Conservation (phyloP, 2,113 vertebrate genomes). For the Corythornis cristatus region DNA sequence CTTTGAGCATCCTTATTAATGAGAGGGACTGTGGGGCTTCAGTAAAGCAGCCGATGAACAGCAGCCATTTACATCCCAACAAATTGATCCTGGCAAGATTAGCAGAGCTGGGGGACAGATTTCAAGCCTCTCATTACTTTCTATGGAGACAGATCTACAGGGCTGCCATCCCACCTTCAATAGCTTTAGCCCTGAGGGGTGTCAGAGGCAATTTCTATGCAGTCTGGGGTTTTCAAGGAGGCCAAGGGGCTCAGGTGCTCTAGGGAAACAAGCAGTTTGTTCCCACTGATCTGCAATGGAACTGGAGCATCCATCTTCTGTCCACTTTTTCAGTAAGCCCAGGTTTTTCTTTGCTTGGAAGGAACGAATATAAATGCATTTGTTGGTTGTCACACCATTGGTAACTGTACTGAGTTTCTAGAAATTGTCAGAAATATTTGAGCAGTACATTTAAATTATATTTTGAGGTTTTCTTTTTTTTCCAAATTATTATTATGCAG, state of each 20-base stretch:
- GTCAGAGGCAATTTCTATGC: background rate
- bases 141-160: background rate
- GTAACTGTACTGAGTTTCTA: background rate
- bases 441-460: background rate
- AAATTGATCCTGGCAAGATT: constrained; percentile 36
- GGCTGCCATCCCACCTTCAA: background rate
- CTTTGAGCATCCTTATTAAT: constrained; percentile 52
- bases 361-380: background rate
- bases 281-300: background rate
- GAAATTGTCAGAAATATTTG: background rate
- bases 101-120: constrained; percentile 52
- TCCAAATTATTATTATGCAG: background rate
- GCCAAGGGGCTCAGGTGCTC: background rate
- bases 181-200: background rate
- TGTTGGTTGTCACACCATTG: background rate
- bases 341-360: background rate
- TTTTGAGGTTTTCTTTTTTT: background rate
- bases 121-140: constrained; percentile 24
- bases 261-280: background rate
- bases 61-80: background rate
- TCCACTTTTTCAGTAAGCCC: background rate
- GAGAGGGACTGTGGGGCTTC: constrained; percentile 23
- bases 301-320: background rate
- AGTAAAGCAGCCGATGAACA: background rate
- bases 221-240: background rate